Percentiles rank a stretch among this genome's conserved stretches.
Evolutionary conservation across 2,113 vertebrate genomes (phyloP).

Genomic region (Gulo gulo): DNA sequence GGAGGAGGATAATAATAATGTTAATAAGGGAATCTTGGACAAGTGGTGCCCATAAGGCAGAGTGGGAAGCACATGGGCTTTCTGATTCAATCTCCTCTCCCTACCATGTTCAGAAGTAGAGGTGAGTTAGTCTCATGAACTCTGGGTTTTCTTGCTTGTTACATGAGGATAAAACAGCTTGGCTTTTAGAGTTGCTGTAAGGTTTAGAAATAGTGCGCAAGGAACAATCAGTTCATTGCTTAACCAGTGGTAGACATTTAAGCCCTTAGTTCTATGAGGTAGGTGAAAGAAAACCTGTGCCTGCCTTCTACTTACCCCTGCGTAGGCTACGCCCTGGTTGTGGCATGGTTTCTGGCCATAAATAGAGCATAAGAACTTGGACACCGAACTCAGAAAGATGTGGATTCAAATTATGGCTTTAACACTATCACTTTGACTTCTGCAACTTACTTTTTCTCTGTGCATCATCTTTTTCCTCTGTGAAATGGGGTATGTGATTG

Average conservation of each 20-base stretch:
- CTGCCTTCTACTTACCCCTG: background rate
- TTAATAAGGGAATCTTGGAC: background rate
- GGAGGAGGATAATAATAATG: background rate
- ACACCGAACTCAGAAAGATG: background rate
- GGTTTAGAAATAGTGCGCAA: background rate
- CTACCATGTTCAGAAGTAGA: background rate
- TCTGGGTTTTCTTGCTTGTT: background rate
- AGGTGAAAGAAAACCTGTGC: fast-evolving
- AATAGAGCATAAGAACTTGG: background rate
- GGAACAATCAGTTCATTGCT: background rate
- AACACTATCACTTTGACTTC: background rate
- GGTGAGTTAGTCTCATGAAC: background rate
- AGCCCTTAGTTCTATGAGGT: background rate
- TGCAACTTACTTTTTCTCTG: background rate
- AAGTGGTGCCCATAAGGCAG: background rate
- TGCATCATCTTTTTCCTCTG: background rate
- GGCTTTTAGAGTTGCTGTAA: background rate
- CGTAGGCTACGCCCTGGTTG: background rate
- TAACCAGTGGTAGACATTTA: background rate
- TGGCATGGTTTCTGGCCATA: background rate
- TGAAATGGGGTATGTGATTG: background rate
- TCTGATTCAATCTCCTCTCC: background rate
- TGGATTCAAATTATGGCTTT: background rate
- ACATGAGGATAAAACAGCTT: background rate
- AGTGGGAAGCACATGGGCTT: background rate